Evolutionary conservation across 2,888 invertebrate species (phyloP), one percentile per base, ranked within the genome.

Genomic region (Acheta domesticus): DNA sequence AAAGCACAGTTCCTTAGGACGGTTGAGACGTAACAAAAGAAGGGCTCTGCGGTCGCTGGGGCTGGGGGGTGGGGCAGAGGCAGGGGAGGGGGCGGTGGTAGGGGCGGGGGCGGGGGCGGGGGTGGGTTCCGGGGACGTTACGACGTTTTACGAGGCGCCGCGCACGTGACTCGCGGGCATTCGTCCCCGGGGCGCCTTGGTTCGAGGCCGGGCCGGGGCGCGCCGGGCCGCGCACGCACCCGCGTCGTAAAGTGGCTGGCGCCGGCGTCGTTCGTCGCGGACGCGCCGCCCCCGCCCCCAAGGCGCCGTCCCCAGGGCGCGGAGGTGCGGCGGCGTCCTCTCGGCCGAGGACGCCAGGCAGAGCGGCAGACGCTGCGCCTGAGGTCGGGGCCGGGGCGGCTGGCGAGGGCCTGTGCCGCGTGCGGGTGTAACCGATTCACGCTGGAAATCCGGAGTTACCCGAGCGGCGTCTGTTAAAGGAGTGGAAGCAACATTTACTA

Each of bases 71-170:
- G 1, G 23, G 23, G 23, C 1, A 4, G 23, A 4, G 23, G 23
- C 23, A n/a, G 23, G 23, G 23, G 4, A 3, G 23, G 23, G 23
- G 23, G 23, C 1, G 23, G 23, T 1, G 23, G 23, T 23, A 2
- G 4, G 4, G 23, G 23, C 4, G 1, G 8, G 36, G 36, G 36
- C 0, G 36, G 36, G 5, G 36, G 23, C 23, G 36, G 36, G 5
- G 3, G 36, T 0, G 36, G 36, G 36, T 36, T 12, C 62, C 62
- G n/a, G 36, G 36, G 62, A 62, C 62, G 62, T 62, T 19, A 62
- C 62, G 62, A 62, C 62, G 62, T n/a, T 62, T 62, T 62, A 62
- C 62, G 62, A 62, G 62, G 62, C 62, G 62, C 16, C 62, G 62
- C 16, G 62, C 62, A 62, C 62, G 62, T 62, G 62, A 62, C 62